Base-by-base conservation (phyloP, 2,888 invertebrate species). In the Cynaeus angustus region DNA sequence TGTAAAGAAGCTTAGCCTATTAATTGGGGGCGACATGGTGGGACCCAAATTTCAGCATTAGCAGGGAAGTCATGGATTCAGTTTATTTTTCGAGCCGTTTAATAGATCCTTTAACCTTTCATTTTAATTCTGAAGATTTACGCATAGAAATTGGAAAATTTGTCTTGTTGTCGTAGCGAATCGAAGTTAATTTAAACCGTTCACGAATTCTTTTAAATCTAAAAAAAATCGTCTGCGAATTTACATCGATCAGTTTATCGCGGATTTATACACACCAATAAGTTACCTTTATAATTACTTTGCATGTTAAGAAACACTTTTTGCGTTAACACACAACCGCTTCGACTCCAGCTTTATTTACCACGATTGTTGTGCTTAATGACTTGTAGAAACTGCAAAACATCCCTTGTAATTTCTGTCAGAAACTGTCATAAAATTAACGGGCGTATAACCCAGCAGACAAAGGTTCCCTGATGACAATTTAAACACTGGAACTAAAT, bases 1-100 rank as follows among this genome's bases (percentile, higher is more conserved):
- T 75, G 70, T 70, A 70, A 76, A 76, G 72, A 71, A 66, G 66
- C 66, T 56, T 70, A 55, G 33, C 66, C 73, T 71, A 75, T 76
- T 76, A 75, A 75, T 75, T 73, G 70, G 68, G 61, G 73, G 70
- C 71, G 66, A 65, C 71, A 62, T 59, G 26, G 45, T 16, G 41
- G 45, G 53, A 43, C 48, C 61, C 5, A 64, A 53, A 37, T 68
- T 62, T 37, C 10, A 14, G 48, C 59, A 67, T 72, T 72, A 69
- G 66, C 46, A 72, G 53, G 58, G 14, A 46, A 66, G 61, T 66
- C 69, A 62, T 61, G 69, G 16, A 26, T 50, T 13, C 58, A 13
- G 56, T 66, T 70, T 72, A 72, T 72, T 72, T 72, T 72, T 72
- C 50, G 56, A 50, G 45, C 61, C 33, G 53, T 56, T 69, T 61